Percentiles rank a stretch among this genome's conserved stretches.
Conservation (phyloP, 2,113 vertebrate species). For the Clupea harengus region DNA sequence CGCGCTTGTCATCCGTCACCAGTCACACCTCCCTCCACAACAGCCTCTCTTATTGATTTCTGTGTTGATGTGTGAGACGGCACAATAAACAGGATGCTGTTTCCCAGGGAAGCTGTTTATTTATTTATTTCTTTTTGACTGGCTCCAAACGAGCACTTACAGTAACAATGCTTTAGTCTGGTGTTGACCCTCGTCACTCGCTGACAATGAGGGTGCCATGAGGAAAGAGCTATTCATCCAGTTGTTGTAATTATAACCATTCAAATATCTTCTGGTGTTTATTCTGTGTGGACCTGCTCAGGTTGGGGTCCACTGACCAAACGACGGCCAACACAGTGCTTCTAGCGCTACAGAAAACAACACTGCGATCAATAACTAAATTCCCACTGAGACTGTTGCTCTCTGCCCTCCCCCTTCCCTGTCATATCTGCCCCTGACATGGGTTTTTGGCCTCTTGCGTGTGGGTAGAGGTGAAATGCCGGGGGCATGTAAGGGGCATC, state of each 20-base stretch:
- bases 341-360: not conserved
- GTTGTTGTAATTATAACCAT: not conserved
- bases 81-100: constrained; percentile 30
- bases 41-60: constrained; percentile 64
- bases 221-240: not conserved
- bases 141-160: not conserved
- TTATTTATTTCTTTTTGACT: not conserved
- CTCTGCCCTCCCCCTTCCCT: not conserved
- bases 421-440: not conserved
- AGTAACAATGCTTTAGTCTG: not conserved
- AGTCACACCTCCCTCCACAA: constrained; percentile 30
- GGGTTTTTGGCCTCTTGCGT: not conserved
- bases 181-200: not conserved
- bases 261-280: not conserved
- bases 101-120: not conserved
- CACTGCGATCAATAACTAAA: not conserved
- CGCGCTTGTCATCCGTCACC: constrained; percentile 63
- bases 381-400: not conserved
- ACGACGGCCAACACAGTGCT: not conserved
- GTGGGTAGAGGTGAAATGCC: not conserved
- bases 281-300: not conserved
- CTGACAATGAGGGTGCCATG: not conserved
- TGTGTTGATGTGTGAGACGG: constrained; percentile 59
- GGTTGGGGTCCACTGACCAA: not conserved
- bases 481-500: not conserved